Percentiles rank a stretch among this genome's conserved stretches.
Evolutionary conservation across 2,888 invertebrate species (phyloP).

Genomic region (Drosophila kanekoi): DNA sequence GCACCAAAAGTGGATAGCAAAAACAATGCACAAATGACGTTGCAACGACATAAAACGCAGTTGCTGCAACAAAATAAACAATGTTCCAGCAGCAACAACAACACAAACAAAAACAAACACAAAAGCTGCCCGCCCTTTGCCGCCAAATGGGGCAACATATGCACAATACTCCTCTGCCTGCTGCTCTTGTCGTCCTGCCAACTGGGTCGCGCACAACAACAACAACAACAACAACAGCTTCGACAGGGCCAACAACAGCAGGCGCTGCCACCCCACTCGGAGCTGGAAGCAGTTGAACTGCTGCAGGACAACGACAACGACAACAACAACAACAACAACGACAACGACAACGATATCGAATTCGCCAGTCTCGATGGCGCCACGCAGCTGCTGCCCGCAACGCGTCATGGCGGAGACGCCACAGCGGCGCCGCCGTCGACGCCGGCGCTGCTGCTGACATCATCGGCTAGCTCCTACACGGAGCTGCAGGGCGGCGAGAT

Average conservation of each 20-base stretch:
- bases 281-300: conserved; percentile 60
- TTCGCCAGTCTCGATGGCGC: conserved; percentile 82
- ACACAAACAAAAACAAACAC: conserved; percentile 18
- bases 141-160: conserved; percentile 64
- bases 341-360: conserved; percentile 69
- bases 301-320: conserved; percentile 61
- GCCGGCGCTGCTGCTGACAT: conserved; percentile 63
- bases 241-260: conserved; percentile 16
- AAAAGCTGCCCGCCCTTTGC: conserved; percentile 32
- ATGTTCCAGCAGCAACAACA: conserved; percentile 15
- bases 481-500: conserved; percentile 83
- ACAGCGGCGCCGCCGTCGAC: conserved; percentile 71
- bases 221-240: conserved; percentile 28
- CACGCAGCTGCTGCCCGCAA: conserved; percentile 73
- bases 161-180: conserved; percentile 42
- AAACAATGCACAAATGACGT: conserved; percentile 81
- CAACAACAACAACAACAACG: conserved; percentile 7
- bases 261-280: conserved; percentile 22
- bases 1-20: conserved; percentile 37
- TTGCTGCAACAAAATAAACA: conserved; percentile 49
- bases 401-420: conserved; percentile 68
- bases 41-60: conserved; percentile 67
- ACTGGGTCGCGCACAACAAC: conserved; percentile 68
- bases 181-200: conserved; percentile 65
- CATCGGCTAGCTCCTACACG: conserved; percentile 69